Base-by-base conservation (phyloP, 2,113 vertebrate genomes). In the Salvelinus namaycush region DNA sequence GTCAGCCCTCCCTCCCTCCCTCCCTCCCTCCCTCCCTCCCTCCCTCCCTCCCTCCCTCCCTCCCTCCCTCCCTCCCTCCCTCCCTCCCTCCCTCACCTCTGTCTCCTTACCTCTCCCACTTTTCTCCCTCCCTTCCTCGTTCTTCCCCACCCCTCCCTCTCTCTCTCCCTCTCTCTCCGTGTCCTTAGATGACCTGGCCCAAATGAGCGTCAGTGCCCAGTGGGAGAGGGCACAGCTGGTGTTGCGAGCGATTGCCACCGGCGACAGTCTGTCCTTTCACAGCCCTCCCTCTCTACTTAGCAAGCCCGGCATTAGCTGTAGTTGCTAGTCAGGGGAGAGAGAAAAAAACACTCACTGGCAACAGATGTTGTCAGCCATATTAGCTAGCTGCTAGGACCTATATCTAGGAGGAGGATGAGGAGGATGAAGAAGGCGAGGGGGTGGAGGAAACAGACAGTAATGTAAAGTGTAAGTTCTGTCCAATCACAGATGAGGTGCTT, bases 211-310 rank as follows among this genome's bases (percentile, higher is more conserved):
- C 78, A 51, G 77, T 88, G 84, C 86, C 83, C 79, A 60, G 82
- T 81, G 78, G 78, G 83, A 82, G 81, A 59, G 54, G 83, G 82
- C 83, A 87, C 89, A 88, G 89, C 87, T 88, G 85, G 87, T 81
- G 85, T 77, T 73, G 82, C 78, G 12, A 62, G 81, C 81, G 73
- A 78, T 81, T 85, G 83, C 76, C 70, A 49, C 70, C 5, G 6
- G 16, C 22, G 14, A 4, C 51, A 18, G 14, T 54, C 49, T 54
- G 14, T 54, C 39, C 39, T 44, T 44, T 9, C 12, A 16, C 16
- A 54, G 51, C 16, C 51, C 14, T 13, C 51, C 12, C 39, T 54
- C 16, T 54, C 51, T 54, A 54, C 51, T 54, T 54, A 16, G 51
- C 51, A 44, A 44, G 39, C 39, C 39, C 39, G 8, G 39, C 39